Conservation (phyloP, 37 sponge, comb jelly and placozoan species). For the Amphimedon queenslandica region DNA sequence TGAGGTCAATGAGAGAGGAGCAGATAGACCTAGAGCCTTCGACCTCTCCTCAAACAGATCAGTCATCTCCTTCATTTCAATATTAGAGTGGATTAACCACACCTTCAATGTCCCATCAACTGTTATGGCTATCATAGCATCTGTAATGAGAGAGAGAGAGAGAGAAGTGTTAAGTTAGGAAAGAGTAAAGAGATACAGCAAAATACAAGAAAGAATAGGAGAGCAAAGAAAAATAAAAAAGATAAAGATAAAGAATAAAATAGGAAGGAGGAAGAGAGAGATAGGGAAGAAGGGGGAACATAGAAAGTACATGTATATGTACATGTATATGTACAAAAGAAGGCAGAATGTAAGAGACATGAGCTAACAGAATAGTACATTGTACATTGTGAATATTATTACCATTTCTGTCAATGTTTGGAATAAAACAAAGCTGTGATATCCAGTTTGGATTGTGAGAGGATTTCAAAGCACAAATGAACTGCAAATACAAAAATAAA, state of each 20-base stretch:
- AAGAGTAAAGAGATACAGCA: not conserved
- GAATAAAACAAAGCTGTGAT: too few species aligned
- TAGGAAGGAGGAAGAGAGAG: not conserved
- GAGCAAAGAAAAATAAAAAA: not conserved
- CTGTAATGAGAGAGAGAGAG: constrained; percentile 9
- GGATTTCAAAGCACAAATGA: too few species aligned
- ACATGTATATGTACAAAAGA: constrained; percentile 3
- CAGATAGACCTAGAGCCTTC: constrained; percentile 18
- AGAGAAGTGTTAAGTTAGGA: not conserved
- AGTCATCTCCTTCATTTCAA: constrained; percentile 37
- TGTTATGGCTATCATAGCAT: constrained; percentile 54
- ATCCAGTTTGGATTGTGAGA: too few species aligned
- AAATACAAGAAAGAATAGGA: not conserved
- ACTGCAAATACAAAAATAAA: too few species aligned
- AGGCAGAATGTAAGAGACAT: too few species aligned
- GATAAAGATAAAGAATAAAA: too few species aligned
- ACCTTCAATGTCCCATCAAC: constrained; percentile 66
- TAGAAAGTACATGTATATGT: not conserved
- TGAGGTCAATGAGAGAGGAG: constrained; percentile 20
- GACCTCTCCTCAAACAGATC: constrained; percentile 54
- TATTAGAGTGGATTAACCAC: constrained; percentile 41
- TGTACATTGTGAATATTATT: too few species aligned
- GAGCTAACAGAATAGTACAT: too few species aligned
- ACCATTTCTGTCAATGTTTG: too few species aligned
- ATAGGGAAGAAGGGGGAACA: not conserved